These are phyloP conservation scores for Notiomystis cincta DNA, from an alignment of 2,113 vertebrate genomes.

Conservation along the genomic window DNA sequence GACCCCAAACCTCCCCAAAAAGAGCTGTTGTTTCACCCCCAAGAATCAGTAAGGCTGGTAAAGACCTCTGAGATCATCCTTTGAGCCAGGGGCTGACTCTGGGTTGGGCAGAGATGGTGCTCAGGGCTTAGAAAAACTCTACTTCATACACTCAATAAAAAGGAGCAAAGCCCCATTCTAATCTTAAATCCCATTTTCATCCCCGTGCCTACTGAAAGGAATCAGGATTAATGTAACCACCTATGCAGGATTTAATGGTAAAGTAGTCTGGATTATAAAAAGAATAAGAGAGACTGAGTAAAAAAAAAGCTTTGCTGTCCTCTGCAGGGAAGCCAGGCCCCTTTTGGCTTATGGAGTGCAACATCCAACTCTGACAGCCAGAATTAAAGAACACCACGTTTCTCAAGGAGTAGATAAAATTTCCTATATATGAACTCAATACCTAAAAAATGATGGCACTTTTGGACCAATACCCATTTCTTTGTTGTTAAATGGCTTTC, in stretches of 20 bases:
- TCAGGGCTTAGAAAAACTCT: not conserved
- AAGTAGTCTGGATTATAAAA: not conserved
- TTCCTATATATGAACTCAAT: not conserved
- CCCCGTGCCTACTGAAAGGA: not conserved
- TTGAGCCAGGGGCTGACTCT: not conserved
- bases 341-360: not conserved
- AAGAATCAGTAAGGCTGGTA: not conserved
- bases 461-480: not conserved
- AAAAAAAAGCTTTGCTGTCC: not conserved
- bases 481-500: not conserved
- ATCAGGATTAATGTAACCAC: not conserved
- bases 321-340: not conserved
- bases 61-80: not conserved
- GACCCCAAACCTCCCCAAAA: not conserved
- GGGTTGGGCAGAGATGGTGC: not conserved
- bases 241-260: not conserved
- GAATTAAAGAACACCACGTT: not conserved
- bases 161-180: not conserved
- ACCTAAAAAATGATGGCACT: not conserved
- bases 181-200: not conserved
- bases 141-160: no score
- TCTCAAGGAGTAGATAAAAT: not conserved
- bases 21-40: not conserved
- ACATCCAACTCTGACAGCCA: not conserved
- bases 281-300: fast-evolving